Evolutionary conservation across 2,888 invertebrate species (phyloP).

Genomic region (Branchipolynoe longqiensis): DNA sequence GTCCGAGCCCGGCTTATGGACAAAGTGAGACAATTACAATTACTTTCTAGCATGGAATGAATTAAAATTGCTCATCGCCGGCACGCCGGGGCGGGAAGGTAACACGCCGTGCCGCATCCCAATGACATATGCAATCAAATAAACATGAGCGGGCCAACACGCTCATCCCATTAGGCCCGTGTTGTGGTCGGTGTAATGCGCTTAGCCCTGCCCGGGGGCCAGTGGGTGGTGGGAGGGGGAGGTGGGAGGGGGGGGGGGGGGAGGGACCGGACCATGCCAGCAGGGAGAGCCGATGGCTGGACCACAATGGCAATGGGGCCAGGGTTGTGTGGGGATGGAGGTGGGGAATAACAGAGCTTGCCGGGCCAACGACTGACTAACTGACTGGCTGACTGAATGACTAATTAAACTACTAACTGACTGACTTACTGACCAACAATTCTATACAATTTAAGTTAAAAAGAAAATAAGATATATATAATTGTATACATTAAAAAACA

Average conservation of each 20-base stretch:
- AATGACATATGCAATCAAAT: constrained; percentile 61
- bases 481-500: too few species aligned
- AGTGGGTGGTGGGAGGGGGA: neutral
- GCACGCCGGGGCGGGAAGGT: constrained; percentile 1
- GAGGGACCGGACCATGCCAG: neutral
- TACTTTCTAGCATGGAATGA: constrained; percentile 59
- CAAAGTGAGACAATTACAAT: constrained; percentile 60
- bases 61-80: constrained; percentile 51
- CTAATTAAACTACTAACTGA: too few species aligned
- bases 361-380: too few species aligned
- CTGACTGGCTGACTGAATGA: too few species aligned
- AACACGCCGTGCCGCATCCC: constrained; percentile 57
- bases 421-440: too few species aligned
- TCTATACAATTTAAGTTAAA: too few species aligned
- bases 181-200: constrained; percentile 37
- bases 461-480: too few species aligned
- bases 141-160: constrained; percentile 56
- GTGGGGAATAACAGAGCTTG: too few species aligned
- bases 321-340: neutral
- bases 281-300: neutral
- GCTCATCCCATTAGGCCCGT: constrained; percentile 50
- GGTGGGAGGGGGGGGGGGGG: constrained; percentile 15
- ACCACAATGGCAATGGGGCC: neutral
- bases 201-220: neutral
- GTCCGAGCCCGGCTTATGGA: constrained; percentile 36